A percentile compares a stretch with the other conserved stretches of the same genome.
These are phyloP conservation scores for Ophion slaviceki DNA, from an alignment of 2,888 invertebrate genomes.

Conservation along the genomic window DNA sequence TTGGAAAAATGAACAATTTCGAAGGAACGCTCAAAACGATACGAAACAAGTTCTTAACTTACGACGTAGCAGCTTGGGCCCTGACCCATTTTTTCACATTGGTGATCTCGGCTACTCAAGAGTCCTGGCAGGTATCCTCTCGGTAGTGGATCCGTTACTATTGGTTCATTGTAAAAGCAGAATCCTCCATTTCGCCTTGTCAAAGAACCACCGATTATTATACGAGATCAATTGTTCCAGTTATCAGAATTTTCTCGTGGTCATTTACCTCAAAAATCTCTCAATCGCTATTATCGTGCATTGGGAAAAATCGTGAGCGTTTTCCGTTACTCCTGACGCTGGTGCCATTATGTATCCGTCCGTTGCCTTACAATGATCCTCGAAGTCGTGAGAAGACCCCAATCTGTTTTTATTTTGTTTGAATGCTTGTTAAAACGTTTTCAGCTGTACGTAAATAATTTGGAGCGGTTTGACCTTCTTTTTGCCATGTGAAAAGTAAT, in stretches of 20 bases:
- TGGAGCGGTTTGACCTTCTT: not conserved
- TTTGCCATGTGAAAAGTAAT: not conserved
- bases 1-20: too few relatives aligned
- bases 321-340: slow-evolving; percentile 9
- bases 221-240: not conserved
- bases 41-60: not conserved
- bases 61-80: slow-evolving; percentile 32
- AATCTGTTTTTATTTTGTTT: slow-evolving; percentile 5
- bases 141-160: slow-evolving; percentile 4
- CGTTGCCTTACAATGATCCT: not conserved
- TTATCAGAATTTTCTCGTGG: not conserved
- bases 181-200: slow-evolving; percentile 2
- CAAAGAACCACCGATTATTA: not conserved
- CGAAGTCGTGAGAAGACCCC: slow-evolving; percentile 36
- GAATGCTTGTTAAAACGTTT: not conserved
- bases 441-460: not conserved
- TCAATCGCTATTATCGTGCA: slow-evolving; percentile 30
- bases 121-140: slow-evolving; percentile 20
- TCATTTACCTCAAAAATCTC: slow-evolving; percentile 19
- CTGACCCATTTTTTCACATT: slow-evolving; percentile 6
- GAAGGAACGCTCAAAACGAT: too few relatives aligned
- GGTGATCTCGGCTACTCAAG: slow-evolving; percentile 31
- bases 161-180: slow-evolving; percentile 34
- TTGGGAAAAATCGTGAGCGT: slow-evolving; percentile 33
- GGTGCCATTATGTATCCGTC: slow-evolving; percentile 40